phyloP scores from a whole-genome alignment of 1,140 invertebrate species.

The Aphis gossypii region DNA sequence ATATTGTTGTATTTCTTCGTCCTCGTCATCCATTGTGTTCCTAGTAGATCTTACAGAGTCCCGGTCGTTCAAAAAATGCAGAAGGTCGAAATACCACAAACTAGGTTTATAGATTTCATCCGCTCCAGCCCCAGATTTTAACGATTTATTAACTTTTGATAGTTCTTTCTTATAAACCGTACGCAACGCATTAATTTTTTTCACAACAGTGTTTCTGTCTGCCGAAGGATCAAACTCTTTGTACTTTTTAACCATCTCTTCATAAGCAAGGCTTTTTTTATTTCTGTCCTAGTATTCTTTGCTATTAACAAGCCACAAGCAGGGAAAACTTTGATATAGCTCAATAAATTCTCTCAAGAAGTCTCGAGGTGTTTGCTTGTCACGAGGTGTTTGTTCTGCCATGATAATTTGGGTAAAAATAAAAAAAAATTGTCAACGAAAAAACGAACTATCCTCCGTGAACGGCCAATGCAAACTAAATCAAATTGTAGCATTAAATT shows the following conservation, averaged over 20 bases:
- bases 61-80: conserved; percentile 59
- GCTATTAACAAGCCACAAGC: conserved; percentile 54
- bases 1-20: conserved; percentile 58
- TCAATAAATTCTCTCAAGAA: conserved; percentile 59
- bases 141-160: conserved; percentile 62
- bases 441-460: conserved; percentile 27
- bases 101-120: conserved; percentile 62
- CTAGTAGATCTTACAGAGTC: conserved; percentile 59
- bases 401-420: neutral
- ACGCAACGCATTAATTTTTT: conserved; percentile 60
- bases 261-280: conserved; percentile 59
- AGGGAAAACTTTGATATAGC: conserved; percentile 39
- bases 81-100: conserved; percentile 62
- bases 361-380: neutral
- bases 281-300: conserved; percentile 52
- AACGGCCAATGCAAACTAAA: conserved; percentile 59
- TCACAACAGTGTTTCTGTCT: conserved; percentile 59
- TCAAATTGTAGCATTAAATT: conserved; percentile 59
- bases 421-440: conserved; percentile 16
- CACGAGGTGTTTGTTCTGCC: neutral
- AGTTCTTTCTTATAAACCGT: conserved; percentile 60
- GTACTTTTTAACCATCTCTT: conserved; percentile 59
- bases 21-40: conserved; percentile 59
- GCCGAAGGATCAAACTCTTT: conserved; percentile 57
- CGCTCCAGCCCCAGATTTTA: conserved; percentile 60